These are phyloP conservation scores for Lepus americanus DNA, from an alignment of 2,113 vertebrate species.

Conservation along the genomic window DNA sequence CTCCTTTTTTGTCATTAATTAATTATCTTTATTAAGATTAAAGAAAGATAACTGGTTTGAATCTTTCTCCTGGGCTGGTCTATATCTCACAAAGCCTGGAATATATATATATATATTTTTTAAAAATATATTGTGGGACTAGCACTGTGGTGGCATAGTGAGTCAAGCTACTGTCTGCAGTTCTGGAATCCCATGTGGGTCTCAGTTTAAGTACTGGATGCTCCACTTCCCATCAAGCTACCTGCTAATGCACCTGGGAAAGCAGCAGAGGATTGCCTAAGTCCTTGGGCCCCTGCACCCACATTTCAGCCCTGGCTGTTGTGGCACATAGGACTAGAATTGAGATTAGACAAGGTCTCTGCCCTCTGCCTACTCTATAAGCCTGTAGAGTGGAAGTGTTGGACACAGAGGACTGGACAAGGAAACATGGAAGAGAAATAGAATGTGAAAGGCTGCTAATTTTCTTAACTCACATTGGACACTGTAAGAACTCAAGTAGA, in stretches of 20 bases:
- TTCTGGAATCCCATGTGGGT: too few species aligned
- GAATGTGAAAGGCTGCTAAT: slow-evolving; percentile 11
- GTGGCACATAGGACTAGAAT: background rate
- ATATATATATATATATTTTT: background rate
- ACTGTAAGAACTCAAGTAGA: background rate
- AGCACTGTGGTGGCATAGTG: too few species aligned
- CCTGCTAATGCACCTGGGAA: too few species aligned
- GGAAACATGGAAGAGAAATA: background rate
- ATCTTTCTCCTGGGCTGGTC: background rate
- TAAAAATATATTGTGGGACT: background rate
- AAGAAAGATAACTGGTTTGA: background rate
- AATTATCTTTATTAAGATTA: slow-evolving; percentile 40
- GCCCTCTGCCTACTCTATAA: background rate
- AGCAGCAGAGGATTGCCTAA: too few species aligned
- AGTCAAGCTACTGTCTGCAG: too few species aligned
- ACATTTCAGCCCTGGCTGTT: too few species aligned
- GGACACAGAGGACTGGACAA: background rate
- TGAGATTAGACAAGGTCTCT: background rate
- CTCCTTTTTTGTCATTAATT: background rate
- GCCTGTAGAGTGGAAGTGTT: background rate
- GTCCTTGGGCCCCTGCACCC: too few species aligned
- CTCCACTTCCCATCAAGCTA: too few species aligned
- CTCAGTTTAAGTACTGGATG: too few species aligned
- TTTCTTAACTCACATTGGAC: background rate
- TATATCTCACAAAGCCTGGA: background rate